A percentile compares a stretch with the other conserved stretches of the same genome.
These are phyloP conservation scores for Ypsolopha sequella DNA, from an alignment of 2,888 invertebrate species.

Conservation along the genomic window DNA sequence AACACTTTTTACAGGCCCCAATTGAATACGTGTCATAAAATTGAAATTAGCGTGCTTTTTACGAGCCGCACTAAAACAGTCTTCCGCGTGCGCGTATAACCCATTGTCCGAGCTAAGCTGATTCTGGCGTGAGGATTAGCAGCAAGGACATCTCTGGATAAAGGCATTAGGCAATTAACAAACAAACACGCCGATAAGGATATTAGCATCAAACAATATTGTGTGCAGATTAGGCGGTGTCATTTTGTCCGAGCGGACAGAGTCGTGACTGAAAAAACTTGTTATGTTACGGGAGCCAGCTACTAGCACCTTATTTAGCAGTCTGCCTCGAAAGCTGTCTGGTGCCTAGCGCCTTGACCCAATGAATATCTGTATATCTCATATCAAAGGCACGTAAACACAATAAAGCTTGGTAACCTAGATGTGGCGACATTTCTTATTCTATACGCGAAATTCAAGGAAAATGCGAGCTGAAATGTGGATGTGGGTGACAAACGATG, in stretches of 20 bases:
- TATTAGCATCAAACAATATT: slow-evolving; percentile 34
- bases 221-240: slow-evolving; percentile 42
- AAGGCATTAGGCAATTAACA: slow-evolving; percentile 40
- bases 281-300: slow-evolving; percentile 40
- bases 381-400: slow-evolving; percentile 66
- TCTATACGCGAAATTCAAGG: slow-evolving; percentile 32
- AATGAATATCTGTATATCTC: slow-evolving; percentile 51
- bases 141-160: slow-evolving; percentile 42
- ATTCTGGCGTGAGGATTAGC: slow-evolving; percentile 27
- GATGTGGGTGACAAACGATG: not conserved
- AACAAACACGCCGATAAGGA: slow-evolving; percentile 25
- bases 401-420: slow-evolving; percentile 66
- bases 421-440: slow-evolving; percentile 46
- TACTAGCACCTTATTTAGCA: slow-evolving; percentile 49
- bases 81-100: slow-evolving; percentile 50
- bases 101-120: slow-evolving; percentile 42
- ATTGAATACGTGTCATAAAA: slow-evolving; percentile 63
- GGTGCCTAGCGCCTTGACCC: slow-evolving; percentile 62
- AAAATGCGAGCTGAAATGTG: slow-evolving; percentile 14
- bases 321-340: slow-evolving; percentile 56
- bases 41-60: slow-evolving; percentile 62
- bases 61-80: slow-evolving; percentile 51
- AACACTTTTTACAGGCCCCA: slow-evolving; percentile 64
- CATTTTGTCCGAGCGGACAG: slow-evolving; percentile 25
- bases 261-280: slow-evolving; percentile 35